Percentiles rank a stretch among this genome's conserved stretches.
Conservation (phyloP, 2,797 vertebrate species). For the Onychomys leucogaster region DNA sequence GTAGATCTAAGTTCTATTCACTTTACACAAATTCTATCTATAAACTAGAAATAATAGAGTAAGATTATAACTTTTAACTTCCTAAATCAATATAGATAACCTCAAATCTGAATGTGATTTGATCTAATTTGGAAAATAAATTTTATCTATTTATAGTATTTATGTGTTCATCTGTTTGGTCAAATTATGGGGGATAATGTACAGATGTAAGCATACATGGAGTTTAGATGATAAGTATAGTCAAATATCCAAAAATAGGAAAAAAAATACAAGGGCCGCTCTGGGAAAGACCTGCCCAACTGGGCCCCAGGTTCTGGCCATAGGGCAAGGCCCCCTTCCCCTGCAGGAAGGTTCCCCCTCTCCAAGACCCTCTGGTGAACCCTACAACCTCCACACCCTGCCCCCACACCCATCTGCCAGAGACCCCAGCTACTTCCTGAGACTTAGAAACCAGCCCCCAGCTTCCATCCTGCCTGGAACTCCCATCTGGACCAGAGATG, state of each 20-base stretch:
- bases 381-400: no score
- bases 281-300: no score
- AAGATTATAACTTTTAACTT: neutral
- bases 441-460: no score
- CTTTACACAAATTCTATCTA: neutral
- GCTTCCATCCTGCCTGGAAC: no score
- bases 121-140: slow-evolving; percentile 52
- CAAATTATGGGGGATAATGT: slow-evolving; percentile 1
- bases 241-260: slow-evolving; percentile 19
- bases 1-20: neutral
- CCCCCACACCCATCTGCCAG: no score
- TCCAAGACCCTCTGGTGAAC: no score
- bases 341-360: no score
- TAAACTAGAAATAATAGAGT: slow-evolving; percentile 45
- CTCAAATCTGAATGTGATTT: slow-evolving; percentile 46
- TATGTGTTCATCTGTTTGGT: neutral
- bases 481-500: no score
- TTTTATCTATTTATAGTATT: neutral
- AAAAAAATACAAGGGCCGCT: no score
- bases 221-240: neutral
- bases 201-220: neutral
- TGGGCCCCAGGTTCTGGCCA: no score
- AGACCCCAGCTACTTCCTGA: no score
- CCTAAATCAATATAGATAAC: slow-evolving; percentile 30
- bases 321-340: no score